A percentile compares a stretch with the other conserved stretches of the same genome.
Conservation (phyloP, 2,797 vertebrate species). For the Channallabes apus region DNA sequence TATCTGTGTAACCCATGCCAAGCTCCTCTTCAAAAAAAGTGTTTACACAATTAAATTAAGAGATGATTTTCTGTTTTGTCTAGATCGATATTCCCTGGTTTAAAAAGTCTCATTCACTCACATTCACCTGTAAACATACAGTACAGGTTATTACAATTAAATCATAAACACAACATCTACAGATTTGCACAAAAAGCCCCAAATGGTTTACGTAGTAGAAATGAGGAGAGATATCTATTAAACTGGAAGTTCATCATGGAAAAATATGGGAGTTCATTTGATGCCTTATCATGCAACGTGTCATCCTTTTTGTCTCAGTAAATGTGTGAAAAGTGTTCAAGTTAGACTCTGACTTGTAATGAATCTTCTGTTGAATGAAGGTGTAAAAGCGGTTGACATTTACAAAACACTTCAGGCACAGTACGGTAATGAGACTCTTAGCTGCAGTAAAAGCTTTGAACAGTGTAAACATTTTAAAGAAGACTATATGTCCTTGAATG, state of each 20-base stretch:
- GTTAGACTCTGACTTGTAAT: too few species aligned
- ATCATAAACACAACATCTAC: background rate
- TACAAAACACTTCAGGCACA: too few species aligned
- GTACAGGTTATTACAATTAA: background rate
- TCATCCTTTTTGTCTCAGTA: too few species aligned
- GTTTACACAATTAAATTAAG: background rate
- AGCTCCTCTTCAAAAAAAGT: background rate
- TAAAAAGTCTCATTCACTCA: background rate
- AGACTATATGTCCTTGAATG: too few species aligned
- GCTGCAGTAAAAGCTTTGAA: too few species aligned
- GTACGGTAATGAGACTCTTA: too few species aligned
- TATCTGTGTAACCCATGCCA: background rate
- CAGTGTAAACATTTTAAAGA: too few species aligned
- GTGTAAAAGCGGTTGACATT: too few species aligned
- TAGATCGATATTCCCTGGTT: background rate
- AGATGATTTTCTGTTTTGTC: background rate
- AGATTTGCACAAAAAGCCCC: background rate
- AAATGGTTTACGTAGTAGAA: background rate
- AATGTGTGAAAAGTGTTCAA: too few species aligned
- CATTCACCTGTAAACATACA: background rate
- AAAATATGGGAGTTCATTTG: too few species aligned
- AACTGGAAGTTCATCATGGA: background rate
- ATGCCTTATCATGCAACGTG: too few species aligned
- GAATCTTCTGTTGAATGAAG: too few species aligned
- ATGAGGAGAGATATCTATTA: background rate